Evolutionary conservation across 2,113 vertebrate species (phyloP), one percentile per base, ranked within the genome.

Genomic region (Phainopepla nitens): DNA sequence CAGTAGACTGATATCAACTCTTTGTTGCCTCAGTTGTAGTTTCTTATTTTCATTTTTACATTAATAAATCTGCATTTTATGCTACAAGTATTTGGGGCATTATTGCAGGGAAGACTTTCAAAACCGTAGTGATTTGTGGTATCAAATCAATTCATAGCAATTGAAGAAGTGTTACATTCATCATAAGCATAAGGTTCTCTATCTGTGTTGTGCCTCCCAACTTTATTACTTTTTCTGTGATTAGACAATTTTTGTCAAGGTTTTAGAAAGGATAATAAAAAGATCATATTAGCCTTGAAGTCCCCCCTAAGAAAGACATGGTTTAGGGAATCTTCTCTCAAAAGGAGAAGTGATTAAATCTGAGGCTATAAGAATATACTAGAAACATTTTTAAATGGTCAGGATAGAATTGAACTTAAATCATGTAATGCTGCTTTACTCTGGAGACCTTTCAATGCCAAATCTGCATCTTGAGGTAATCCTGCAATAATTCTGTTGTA

Each of bases 401-500:
- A 9, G 4, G 33, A 33, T 68, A 68, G 28, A 89, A 71, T 5
- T 79, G 51, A 94, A 58, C n/a, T 78, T 62, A 66, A 91, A 56
- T 78, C 35, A 75, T 35, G n/a, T 87, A 87, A 93, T 71, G 39
- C 8, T 15, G 82, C 44, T 51, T 94, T 82, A 89, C 41, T 49
- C 57, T 54, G 56, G 49, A 88, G 44, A 57, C 35, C 77, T 89
- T 72, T 75, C n/a, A 79, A 29, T 78, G 73, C 31, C 20, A 66
- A 89, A 91, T 62, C 82, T 91, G 57, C 15, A 68, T 71, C 72
- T 76, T 75, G 54, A 93, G 60, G 91, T 82, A 54, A 90, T 94
- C 49, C 72, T 85, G 62, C 57, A 89, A 49, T 88, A 85, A 64
- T 87, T 96, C 65, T 82, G 44, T 23, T 93, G 94, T 76, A 94